These are phyloP conservation scores for Dryobota labecula DNA, from an alignment of 2,888 invertebrate genomes.

Conservation along the genomic window DNA sequence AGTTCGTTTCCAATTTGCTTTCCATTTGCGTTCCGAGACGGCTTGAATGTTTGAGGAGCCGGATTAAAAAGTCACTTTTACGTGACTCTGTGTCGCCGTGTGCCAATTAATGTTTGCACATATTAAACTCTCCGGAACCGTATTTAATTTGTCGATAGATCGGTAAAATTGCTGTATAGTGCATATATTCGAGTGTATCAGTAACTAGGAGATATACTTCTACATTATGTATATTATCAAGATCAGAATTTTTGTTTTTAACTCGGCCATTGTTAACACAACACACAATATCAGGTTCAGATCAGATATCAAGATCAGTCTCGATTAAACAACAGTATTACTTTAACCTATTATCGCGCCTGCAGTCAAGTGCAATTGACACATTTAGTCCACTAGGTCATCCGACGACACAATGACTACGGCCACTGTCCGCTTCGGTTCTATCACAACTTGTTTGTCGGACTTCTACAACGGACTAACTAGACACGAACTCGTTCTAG, in stretches of 20 bases:
- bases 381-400: slow-evolving; percentile 73
- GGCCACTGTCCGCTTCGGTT: slow-evolving; percentile 60
- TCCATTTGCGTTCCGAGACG: slow-evolving; percentile 72
- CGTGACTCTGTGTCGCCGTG: slow-evolving; percentile 58
- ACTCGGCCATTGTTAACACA: slow-evolving; percentile 31
- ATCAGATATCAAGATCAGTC: too few relatives aligned
- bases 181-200: not conserved
- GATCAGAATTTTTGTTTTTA: slow-evolving; percentile 27
- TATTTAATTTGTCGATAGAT: slow-evolving; percentile 32
- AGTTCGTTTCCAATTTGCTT: slow-evolving; percentile 81
- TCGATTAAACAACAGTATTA: slow-evolving; percentile 41
- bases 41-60: slow-evolving; percentile 72
- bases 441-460: slow-evolving; percentile 63
- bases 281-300: slow-evolving; percentile 37
- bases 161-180: slow-evolving; percentile 24
- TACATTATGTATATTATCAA: slow-evolving; percentile 22
- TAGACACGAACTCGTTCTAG: slow-evolving; percentile 62
- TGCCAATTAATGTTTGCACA: slow-evolving; percentile 56
- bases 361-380: slow-evolving; percentile 65
- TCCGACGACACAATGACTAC: slow-evolving; percentile 67
- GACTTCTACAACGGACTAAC: slow-evolving; percentile 44
- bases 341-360: slow-evolving; percentile 57
- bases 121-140: slow-evolving; percentile 30
- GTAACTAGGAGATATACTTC: slow-evolving; percentile 10
- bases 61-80: slow-evolving; percentile 72